These are phyloP conservation scores for Liolophura sinensis DNA, from an alignment of 1,140 invertebrate species.

Conservation along the genomic window DNA sequence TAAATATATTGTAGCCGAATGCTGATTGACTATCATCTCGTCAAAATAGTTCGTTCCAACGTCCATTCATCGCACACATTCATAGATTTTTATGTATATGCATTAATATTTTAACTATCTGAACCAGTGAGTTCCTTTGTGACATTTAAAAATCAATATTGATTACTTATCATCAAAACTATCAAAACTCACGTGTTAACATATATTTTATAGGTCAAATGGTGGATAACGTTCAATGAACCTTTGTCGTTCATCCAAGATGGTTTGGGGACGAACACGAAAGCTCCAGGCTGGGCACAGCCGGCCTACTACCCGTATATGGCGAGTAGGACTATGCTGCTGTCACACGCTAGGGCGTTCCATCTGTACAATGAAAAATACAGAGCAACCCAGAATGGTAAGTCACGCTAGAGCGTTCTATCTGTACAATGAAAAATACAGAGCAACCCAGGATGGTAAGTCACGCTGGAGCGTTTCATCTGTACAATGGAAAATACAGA, in stretches of 20 bases:
- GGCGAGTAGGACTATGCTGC: slow-evolving; percentile 26
- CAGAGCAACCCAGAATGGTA: background rate
- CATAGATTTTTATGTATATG: too few species aligned
- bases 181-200: too few species aligned
- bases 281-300: slow-evolving; percentile 21
- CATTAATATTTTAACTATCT: too few species aligned
- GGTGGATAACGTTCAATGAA: slow-evolving; percentile 52
- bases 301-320: slow-evolving; percentile 7
- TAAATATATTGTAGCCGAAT: background rate
- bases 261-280: slow-evolving; percentile 29
- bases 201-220: slow-evolving; percentile 32
- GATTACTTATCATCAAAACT: background rate
- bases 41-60: too few species aligned
- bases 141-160: too few species aligned
- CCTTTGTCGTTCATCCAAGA: slow-evolving; percentile 18
- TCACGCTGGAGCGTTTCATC: too few species aligned
- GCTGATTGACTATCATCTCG: too few species aligned
- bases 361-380: slow-evolving; percentile 5
- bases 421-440: too few species aligned
- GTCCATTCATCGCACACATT: too few species aligned
- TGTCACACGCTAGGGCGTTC: slow-evolving; percentile 19
- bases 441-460: too few species aligned
- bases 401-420: background rate
- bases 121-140: too few species aligned
- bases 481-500: too few species aligned